Evolutionary conservation across 2,888 invertebrate genomes (phyloP).

Genomic region (Polyploca ridens): DNA sequence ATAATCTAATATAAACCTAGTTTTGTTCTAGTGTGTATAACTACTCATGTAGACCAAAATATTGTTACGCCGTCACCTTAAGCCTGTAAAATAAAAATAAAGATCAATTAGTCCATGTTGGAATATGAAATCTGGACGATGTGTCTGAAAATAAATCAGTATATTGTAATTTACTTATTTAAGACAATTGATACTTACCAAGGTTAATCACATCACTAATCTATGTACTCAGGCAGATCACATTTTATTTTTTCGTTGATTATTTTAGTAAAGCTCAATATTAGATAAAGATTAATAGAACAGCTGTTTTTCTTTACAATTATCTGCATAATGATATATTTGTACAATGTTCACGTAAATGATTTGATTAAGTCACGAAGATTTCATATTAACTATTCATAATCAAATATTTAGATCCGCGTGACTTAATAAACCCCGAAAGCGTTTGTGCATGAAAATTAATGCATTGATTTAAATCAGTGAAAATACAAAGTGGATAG

Average conservation of each 20-base stretch:
- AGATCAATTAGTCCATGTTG: slow-evolving; percentile 16
- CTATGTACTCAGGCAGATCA: slow-evolving; percentile 15
- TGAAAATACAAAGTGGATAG: too few species aligned
- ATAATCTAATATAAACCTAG: neutral
- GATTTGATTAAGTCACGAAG: neutral
- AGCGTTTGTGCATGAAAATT: neutral
- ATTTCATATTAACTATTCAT: neutral
- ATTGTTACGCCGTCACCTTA: slow-evolving; percentile 33
- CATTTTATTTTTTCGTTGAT: neutral
- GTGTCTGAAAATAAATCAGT: too few species aligned
- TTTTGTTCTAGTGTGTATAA: slow-evolving; percentile 1
- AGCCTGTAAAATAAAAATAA: slow-evolving; percentile 58
- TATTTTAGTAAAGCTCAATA: neutral
- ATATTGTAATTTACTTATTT: slow-evolving; percentile 16
- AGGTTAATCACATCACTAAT: slow-evolving; percentile 34
- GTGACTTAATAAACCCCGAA: neutral
- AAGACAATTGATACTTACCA: slow-evolving; percentile 30
- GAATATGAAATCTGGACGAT: neutral
- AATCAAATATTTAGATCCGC: neutral
- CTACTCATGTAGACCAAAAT: neutral
- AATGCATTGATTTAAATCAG: neutral
- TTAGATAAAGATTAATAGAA: neutral
- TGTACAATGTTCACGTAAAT: neutral
- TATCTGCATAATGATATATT: neutral
- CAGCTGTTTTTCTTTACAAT: too few species aligned